A percentile compares a stretch with the other conserved stretches of the same genome.
Evolutionary conservation across 2,797 vertebrate species (phyloP).

Genomic region (Lacerta bilineata): DNA sequence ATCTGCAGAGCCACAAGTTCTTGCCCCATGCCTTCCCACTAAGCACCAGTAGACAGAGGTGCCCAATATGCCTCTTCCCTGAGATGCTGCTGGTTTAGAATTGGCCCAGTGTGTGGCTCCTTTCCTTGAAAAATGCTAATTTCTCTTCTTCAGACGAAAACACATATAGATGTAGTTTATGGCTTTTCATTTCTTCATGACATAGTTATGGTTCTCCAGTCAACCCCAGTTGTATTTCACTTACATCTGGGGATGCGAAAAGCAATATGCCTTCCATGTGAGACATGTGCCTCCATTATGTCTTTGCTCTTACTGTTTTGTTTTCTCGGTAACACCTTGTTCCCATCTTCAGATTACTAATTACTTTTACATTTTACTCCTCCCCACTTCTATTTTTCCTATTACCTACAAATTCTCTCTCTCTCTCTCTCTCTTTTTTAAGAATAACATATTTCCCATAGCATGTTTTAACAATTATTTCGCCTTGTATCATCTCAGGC

Average conservation of each 20-base stretch:
- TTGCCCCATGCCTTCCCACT: background rate
- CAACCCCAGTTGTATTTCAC: slow-evolving; percentile 31
- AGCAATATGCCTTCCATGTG: background rate
- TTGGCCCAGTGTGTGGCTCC: background rate
- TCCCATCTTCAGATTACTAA: slow-evolving; percentile 1
- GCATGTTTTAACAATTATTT: background rate
- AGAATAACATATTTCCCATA: background rate
- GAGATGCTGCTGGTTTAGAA: background rate
- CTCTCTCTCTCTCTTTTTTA: too few relatives aligned
- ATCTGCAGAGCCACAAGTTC: background rate
- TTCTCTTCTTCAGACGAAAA: background rate
- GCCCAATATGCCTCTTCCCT: background rate
- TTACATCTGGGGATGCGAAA: slow-evolving; percentile 37
- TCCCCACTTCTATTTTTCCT: background rate
- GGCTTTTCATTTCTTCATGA: slow-evolving; percentile 48
- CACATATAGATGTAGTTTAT: slow-evolving; percentile 18
- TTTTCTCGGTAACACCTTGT: background rate
- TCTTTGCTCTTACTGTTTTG: slow-evolving; percentile 10
- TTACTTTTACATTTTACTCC: slow-evolving; percentile 13
- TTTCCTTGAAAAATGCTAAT: background rate
- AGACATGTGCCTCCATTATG: background rate
- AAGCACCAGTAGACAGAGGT: background rate
- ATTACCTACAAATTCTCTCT: background rate
- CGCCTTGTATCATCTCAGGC: background rate
- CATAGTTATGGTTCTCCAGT: slow-evolving; percentile 35